A percentile compares a stretch with the other conserved stretches of the same genome.
Conservation (phyloP, 2,113 vertebrate species). For the Aspiorhynchus laticeps region DNA sequence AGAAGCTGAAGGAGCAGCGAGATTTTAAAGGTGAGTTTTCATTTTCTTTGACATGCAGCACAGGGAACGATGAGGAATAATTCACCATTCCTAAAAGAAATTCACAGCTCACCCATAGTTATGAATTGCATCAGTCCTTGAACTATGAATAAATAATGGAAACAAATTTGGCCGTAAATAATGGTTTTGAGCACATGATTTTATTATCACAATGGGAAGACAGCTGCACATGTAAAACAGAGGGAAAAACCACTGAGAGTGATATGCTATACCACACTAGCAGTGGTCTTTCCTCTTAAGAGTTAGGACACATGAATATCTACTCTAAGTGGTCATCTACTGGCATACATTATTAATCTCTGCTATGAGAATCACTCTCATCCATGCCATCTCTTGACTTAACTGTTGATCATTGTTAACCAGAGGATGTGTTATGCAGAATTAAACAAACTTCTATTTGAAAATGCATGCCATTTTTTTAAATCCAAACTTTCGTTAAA, state of each 20-base stretch:
- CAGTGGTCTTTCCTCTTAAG: background rate
- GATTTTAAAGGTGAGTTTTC: slow-evolving; percentile 39
- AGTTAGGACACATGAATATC: background rate
- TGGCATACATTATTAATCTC: background rate
- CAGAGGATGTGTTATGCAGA: background rate
- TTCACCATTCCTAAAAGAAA: background rate
- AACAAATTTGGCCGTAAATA: background rate
- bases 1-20: background rate
- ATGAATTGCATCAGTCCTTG: slow-evolving; percentile 3
- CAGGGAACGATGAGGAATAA: background rate
- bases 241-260: background rate
- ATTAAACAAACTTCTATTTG: background rate
- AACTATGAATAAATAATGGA: background rate
- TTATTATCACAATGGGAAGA: background rate
- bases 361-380: background rate
- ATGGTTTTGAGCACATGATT: background rate
- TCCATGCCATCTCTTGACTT: background rate
- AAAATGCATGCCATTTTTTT: background rate
- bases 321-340: background rate
- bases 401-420: background rate
- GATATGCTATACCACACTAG: background rate
- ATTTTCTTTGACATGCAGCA: slow-evolving; percentile 3
- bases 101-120: background rate
- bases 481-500: background rate
- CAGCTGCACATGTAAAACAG: background rate